Percentiles rank a stretch among this genome's conserved stretches.
These are phyloP conservation scores for Ceratosolen solmsi DNA, from an alignment of 1,140 invertebrate species.

Conservation along the genomic window DNA sequence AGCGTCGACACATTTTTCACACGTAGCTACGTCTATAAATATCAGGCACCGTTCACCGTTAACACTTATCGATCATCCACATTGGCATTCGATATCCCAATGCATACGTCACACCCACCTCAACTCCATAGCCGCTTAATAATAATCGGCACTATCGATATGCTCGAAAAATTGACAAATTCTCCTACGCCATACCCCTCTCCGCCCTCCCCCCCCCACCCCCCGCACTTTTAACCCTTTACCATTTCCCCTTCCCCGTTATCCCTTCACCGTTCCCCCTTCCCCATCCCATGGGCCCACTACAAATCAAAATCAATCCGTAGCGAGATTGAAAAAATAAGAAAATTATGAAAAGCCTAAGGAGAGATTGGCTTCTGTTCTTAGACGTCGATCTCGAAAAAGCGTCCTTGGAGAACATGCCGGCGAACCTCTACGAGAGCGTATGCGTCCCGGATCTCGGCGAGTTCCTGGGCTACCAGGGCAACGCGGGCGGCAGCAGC, in stretches of 20 bases:
- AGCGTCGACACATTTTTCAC: constrained; percentile 16
- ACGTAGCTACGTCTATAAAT: not conserved
- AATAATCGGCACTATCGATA: not conserved
- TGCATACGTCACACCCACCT: not conserved
- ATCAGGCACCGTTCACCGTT: not conserved
- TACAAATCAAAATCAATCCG: not conserved
- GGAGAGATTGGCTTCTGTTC: constrained; percentile 55
- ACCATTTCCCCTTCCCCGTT: not conserved
- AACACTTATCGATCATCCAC: no score
- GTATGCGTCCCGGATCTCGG: constrained; percentile 85
- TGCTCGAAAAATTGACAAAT: not conserved
- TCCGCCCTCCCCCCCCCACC: no score
- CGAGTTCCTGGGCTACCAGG: constrained; percentile 79
- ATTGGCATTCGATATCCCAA: no score
- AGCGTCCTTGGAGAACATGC: constrained; percentile 78
- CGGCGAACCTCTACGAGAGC: constrained; percentile 82
- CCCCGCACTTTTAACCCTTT: no score
- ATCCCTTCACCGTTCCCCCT: not conserved
- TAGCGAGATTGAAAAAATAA: no score
- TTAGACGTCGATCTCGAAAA: constrained; percentile 82
- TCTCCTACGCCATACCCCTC: no score
- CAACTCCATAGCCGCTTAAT: not conserved
- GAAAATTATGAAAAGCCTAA: no score
- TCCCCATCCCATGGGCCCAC: not conserved
- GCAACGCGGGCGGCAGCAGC: constrained; percentile 2